Conservation (phyloP, 2,888 invertebrate species). For the Hetaerina titia region DNA sequence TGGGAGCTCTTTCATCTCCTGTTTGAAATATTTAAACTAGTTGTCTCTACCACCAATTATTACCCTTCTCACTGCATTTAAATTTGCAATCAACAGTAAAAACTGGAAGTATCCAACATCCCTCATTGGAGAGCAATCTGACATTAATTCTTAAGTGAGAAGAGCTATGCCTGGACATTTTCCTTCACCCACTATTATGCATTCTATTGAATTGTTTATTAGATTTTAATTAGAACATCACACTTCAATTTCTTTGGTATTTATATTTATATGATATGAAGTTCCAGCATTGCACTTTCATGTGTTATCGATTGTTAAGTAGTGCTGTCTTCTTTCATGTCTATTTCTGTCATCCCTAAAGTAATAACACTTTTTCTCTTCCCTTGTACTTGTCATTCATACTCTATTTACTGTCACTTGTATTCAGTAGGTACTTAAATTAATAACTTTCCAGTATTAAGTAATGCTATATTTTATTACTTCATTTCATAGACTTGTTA, state of each 20-base stretch:
- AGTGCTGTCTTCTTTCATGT: constrained; percentile 23
- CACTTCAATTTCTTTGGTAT: neutral
- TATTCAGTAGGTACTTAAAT: neutral
- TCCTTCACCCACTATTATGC: neutral
- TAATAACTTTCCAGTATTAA: neutral
- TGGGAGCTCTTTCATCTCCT: neutral
- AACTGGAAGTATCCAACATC: constrained; percentile 1
- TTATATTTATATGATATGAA: constrained; percentile 28
- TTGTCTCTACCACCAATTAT: neutral
- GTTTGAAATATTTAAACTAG: neutral
- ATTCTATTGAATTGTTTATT: neutral
- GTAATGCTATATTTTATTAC: constrained; percentile 7
- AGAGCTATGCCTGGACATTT: neutral
- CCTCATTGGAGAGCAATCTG: neutral
- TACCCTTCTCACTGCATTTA: neutral
- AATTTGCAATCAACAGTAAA: neutral
- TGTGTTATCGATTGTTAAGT: constrained; percentile 4
- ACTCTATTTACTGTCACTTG: neutral
- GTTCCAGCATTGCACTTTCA: constrained; percentile 46
- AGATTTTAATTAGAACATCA: neutral
- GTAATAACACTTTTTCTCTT: neutral
- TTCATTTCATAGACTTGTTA: constrained; percentile 11
- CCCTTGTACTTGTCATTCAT: neutral
- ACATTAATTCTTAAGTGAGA: neutral
- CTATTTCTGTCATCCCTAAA: neutral